These are phyloP conservation scores for Saimiri boliviensis DNA, from an alignment of 2,113 vertebrate species.

Conservation along the genomic window DNA sequence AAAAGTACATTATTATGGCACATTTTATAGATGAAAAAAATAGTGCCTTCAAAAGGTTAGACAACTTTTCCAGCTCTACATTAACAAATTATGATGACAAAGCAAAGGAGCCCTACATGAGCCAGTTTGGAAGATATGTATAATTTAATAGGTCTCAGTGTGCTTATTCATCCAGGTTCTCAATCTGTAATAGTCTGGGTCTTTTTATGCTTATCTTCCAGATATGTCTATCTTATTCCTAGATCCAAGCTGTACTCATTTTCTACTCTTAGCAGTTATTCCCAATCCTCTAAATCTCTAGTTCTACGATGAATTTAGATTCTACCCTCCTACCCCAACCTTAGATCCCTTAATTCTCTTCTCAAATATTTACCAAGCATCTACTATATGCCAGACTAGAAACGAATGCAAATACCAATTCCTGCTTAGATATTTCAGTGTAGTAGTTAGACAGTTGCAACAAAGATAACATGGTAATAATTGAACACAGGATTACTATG, in stretches of 20 bases:
- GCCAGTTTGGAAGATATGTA: background rate
- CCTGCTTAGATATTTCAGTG: background rate
- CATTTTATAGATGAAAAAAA: conserved; percentile 48
- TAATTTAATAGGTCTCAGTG: conserved; percentile 6
- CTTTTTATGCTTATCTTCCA: background rate
- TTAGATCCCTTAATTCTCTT: conserved; percentile 27
- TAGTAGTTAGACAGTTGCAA: background rate
- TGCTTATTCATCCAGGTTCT: conserved; percentile 26
- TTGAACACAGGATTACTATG: background rate
- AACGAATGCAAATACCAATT: background rate
- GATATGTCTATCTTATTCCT: conserved; percentile 41
- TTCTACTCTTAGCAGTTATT: conserved; percentile 23
- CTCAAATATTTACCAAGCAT: background rate
- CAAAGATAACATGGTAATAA: conserved; percentile 38
- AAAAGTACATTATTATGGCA: background rate
- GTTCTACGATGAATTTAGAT: background rate
- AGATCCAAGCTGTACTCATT: background rate
- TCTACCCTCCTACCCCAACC: background rate
- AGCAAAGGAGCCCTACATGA: background rate
- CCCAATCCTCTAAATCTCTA: background rate
- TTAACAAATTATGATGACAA: conserved; percentile 35
- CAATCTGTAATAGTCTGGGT: background rate
- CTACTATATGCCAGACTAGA: background rate
- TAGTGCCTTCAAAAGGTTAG: conserved; percentile 23
- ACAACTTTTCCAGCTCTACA: background rate